phyloP scores from a whole-genome alignment of 1,140 invertebrate species.

The Drosophila repleta region DNA sequence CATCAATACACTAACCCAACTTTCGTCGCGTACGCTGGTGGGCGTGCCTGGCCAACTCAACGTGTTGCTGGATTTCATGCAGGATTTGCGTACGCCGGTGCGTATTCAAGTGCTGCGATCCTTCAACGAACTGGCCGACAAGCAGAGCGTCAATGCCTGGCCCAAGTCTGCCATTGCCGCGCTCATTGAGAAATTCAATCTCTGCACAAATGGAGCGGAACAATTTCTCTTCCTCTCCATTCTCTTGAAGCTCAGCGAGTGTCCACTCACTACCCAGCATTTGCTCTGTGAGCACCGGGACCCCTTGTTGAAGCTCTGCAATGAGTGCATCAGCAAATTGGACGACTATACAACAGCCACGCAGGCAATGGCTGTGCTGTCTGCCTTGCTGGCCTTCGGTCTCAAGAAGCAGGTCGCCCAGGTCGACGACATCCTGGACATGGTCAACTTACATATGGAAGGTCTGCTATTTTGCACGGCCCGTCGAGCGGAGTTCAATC shows the following conservation, averaged over 20 bases:
- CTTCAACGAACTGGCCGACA: slow-evolving; percentile 90
- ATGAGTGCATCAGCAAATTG: slow-evolving; percentile 86
- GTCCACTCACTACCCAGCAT: slow-evolving; percentile 85
- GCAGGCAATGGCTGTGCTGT: slow-evolving; percentile 88
- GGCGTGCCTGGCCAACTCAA: slow-evolving; percentile 94
- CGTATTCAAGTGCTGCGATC: slow-evolving; percentile 90
- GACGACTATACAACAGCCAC: slow-evolving; percentile 87
- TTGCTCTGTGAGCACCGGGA: slow-evolving; percentile 85
- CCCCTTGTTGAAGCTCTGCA: slow-evolving; percentile 85
- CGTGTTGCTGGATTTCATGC: slow-evolving; percentile 85
- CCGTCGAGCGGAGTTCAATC: slow-evolving; percentile 57
- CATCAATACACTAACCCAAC: slow-evolving; percentile 93
- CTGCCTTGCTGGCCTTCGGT: slow-evolving; percentile 88
- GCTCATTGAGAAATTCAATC: slow-evolving; percentile 85
- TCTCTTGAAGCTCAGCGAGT: slow-evolving; percentile 85
- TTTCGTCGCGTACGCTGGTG: slow-evolving; percentile 94
- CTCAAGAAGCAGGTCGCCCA: slow-evolving; percentile 54
- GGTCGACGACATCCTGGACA: slow-evolving; percentile 71
- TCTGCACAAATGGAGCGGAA: slow-evolving; percentile 72
- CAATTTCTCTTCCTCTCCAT: slow-evolving; percentile 83
- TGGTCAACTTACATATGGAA: slow-evolving; percentile 82
- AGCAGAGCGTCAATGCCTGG: slow-evolving; percentile 92
- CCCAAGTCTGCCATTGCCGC: slow-evolving; percentile 88
- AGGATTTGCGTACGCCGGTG: slow-evolving; percentile 88
- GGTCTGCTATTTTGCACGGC: slow-evolving; percentile 75